Conservation (phyloP, 2,113 vertebrate species). For the Pelecanoides urinatrix region DNA sequence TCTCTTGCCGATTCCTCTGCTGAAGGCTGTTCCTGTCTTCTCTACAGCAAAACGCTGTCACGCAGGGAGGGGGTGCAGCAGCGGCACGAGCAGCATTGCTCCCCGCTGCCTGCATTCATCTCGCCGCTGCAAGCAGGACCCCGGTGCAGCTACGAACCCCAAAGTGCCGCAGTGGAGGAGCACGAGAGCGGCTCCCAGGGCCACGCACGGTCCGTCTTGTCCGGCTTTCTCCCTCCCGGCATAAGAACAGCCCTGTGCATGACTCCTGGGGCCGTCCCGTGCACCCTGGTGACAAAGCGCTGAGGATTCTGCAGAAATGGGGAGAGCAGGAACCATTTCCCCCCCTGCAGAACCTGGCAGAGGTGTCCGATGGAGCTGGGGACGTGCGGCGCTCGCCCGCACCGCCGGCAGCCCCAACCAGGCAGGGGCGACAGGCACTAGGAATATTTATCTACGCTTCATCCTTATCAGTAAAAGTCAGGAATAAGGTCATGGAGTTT, state of each 20-base stretch:
- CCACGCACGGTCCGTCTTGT: background rate
- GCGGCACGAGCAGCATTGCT: fast-evolving
- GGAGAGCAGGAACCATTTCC: no score
- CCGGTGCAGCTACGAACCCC: background rate
- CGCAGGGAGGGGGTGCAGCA: background rate
- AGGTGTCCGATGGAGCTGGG: background rate
- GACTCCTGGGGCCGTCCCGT: background rate
- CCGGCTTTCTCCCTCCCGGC: background rate
- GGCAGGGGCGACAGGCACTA: background rate
- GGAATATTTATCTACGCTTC: background rate
- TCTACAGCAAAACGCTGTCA: no score
- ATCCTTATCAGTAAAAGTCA: background rate
- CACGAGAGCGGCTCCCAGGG: background rate
- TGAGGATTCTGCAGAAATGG: background rate
- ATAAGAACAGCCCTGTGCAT: background rate
- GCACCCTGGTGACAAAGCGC: background rate
- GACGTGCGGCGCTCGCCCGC: background rate
- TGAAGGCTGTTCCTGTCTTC: background rate
- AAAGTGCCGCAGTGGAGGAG: background rate
- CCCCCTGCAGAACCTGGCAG: background rate
- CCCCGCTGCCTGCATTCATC: background rate
- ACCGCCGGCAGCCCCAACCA: background rate
- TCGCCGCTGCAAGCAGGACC: background rate
- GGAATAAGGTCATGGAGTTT: background rate
- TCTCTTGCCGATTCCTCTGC: background rate